A percentile compares a stretch with the other conserved stretches of the same genome.
Evolutionary conservation across 2,888 invertebrate genomes (phyloP).

Genomic region (Falcaria lacertinaria): DNA sequence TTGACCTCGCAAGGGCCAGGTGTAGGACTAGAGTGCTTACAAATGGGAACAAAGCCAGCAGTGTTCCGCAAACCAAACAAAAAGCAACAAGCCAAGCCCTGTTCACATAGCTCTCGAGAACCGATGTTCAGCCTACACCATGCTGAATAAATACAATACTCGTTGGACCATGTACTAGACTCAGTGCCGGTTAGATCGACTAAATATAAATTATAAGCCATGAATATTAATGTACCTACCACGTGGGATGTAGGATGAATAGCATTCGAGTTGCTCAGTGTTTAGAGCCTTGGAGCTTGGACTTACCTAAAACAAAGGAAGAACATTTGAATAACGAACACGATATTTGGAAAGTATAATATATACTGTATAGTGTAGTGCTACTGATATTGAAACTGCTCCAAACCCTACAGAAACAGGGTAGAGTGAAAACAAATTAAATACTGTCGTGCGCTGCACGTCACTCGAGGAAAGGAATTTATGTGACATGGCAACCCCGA

Average conservation of each 20-base stretch:
- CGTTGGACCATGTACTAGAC: slow-evolving; percentile 4
- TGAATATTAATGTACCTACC: slow-evolving; percentile 43
- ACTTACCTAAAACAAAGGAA: slow-evolving; percentile 69
- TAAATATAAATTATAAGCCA: slow-evolving; percentile 30
- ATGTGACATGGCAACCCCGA: slow-evolving; percentile 59
- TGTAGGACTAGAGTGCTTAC: slow-evolving; percentile 16
- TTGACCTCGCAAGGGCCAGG: slow-evolving; percentile 22
- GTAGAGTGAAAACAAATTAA: slow-evolving; percentile 55
- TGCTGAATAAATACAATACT: slow-evolving; percentile 5
- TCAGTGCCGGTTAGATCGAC: slow-evolving; percentile 18
- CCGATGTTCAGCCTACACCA: slow-evolving; percentile 14
- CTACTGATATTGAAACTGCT: not conserved
- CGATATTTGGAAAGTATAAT: not conserved
- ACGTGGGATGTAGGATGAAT: slow-evolving; percentile 40
- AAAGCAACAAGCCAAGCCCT: slow-evolving; percentile 26
- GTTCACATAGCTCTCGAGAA: slow-evolving; percentile 15
- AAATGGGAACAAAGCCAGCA: slow-evolving; percentile 34
- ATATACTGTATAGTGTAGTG: not conserved
- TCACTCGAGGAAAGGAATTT: slow-evolving; percentile 50
- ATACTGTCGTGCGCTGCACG: slow-evolving; percentile 45
- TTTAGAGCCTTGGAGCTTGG: slow-evolving; percentile 17
- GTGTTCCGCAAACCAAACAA: slow-evolving; percentile 32
- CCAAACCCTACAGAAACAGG: slow-evolving; percentile 19
- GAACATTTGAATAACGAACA: slow-evolving; percentile 14
- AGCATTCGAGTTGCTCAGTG: slow-evolving; percentile 18